Percentiles rank a stretch among this genome's conserved stretches.
phyloP scores from a whole-genome alignment of 2,797 vertebrate species.

The Pseudomugil gertrudae region DNA sequence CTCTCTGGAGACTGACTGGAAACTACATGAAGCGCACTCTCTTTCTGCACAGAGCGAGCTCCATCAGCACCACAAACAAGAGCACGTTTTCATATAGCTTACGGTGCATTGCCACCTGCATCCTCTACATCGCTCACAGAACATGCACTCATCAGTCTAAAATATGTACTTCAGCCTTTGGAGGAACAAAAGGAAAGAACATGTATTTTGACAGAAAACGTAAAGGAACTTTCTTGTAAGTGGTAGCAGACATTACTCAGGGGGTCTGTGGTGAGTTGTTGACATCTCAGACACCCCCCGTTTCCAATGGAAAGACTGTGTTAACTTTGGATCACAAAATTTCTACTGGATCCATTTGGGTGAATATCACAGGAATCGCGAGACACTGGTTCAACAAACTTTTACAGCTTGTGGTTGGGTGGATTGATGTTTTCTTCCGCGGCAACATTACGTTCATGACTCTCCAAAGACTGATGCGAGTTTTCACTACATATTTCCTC shows the following conservation, averaged over 20 bases:
- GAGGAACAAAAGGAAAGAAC: slow-evolving; percentile 13
- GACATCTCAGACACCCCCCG: slow-evolving; percentile 19
- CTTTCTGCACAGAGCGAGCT: slow-evolving; percentile 28
- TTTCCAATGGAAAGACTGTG: slow-evolving; percentile 38
- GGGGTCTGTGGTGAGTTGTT: slow-evolving; percentile 41
- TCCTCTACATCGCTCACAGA: slow-evolving; percentile 23
- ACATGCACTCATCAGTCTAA: slow-evolving; percentile 10
- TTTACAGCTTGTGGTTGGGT: slow-evolving; percentile 43
- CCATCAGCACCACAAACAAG: slow-evolving; percentile 23
- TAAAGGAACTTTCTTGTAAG: slow-evolving; percentile 44
- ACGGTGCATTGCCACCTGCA: slow-evolving; percentile 39
- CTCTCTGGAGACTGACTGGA: slow-evolving; percentile 34
- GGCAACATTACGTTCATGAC: slow-evolving; percentile 48
- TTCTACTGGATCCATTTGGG: slow-evolving; percentile 34
- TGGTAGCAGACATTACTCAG: slow-evolving; percentile 30
- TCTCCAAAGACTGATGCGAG: slow-evolving; percentile 61
- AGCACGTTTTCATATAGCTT: slow-evolving; percentile 54
- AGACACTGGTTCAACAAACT: slow-evolving; percentile 43
- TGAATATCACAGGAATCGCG: slow-evolving; percentile 44
- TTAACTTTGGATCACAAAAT: slow-evolving; percentile 43
- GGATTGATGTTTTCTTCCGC: slow-evolving; percentile 62
- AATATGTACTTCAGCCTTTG: not conserved
- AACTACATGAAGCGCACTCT: slow-evolving; percentile 43
- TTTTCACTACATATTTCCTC: slow-evolving; percentile 62
- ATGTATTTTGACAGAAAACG: slow-evolving; percentile 33